Percentiles rank a stretch among this genome's conserved stretches.
phyloP scores from a whole-genome alignment of 2,113 vertebrate species.

The Spilogale gracilis region DNA sequence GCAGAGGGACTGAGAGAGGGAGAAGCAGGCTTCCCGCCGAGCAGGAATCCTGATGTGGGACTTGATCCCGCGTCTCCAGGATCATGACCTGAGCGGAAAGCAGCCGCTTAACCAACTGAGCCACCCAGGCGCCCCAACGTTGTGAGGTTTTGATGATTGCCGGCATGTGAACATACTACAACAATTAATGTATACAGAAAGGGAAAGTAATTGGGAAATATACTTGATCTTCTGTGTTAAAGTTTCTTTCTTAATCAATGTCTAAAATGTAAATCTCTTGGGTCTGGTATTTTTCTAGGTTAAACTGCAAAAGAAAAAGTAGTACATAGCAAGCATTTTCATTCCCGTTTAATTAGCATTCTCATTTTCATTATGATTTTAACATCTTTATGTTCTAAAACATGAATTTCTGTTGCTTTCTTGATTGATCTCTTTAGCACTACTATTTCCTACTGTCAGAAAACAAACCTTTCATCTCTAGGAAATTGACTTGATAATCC shows the following conservation, averaged over 20 bases:
- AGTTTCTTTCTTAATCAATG: constrained; percentile 1
- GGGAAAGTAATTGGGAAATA: background rate
- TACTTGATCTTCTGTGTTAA: background rate
- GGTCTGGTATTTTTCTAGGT: background rate
- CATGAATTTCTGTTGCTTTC: constrained; percentile 22
- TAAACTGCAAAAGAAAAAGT: background rate
- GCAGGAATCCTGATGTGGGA: too few species aligned
- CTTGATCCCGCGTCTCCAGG: too few species aligned
- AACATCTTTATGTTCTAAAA: constrained; percentile 45
- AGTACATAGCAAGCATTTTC: background rate
- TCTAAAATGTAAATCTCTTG: background rate
- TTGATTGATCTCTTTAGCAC: constrained; percentile 20
- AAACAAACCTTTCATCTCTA: constrained; percentile 46
- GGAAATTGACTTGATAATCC: constrained; percentile 9
- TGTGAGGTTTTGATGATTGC: background rate
- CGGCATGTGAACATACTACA: background rate
- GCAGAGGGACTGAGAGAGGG: too few species aligned
- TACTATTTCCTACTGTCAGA: background rate
- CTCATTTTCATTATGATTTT: constrained; percentile 47
- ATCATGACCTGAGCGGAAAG: too few species aligned
- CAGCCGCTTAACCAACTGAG: too few species aligned
- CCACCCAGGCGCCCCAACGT: too few species aligned
- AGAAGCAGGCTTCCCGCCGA: too few species aligned
- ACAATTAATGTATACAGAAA: background rate
- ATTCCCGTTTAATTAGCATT: constrained; percentile 27